Evolutionary conservation across 2,888 invertebrate genomes (phyloP), one percentile per base, ranked within the genome.

Genomic region (Xylophagus ater): DNA sequence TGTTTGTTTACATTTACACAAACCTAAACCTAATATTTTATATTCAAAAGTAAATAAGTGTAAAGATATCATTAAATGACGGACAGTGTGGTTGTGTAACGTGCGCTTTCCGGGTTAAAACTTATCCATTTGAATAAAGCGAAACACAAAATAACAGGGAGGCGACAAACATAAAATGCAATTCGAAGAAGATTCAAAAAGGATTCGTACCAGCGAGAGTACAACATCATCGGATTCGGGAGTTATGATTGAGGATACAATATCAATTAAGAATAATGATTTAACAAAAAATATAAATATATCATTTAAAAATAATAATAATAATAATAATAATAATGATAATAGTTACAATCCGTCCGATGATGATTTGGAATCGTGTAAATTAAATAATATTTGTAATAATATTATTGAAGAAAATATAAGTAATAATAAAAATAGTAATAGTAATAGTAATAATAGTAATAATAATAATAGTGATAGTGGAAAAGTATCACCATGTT

Each of bases 161-260:
- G n/a, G n/a, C n/a, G n/a, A 19, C 12, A 19, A 6, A 19, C n/a
- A 20, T 10, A 29, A 25, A 20, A 37, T 37, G 30, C 14, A 37
- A 31, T 10, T 31, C n/a, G 24, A 23, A 2, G 24, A 17, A 4
- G 37, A 37, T 17, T 9, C 35, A 21, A 37, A 39, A 38, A 30
- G n/a, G n/a, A n/a, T 13, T 21, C 24, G 38, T n/a, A 9, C 33
- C 30, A 34, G 29, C 43, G 37, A 48, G 44, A 45, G 59, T 44
- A 53, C 58, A 43, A 55, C 56, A 19, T 58, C 60, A 32, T 54
- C 57, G 40, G 62, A 62, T 49, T 62, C 60, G 12, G 62, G 60
- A 23, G 58, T 61, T 23, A 52, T 56, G 41, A 47, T 56, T 21
- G 53, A 53, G 42, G 60, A 61, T 34, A 48, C 46, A 15, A 50